phyloP scores from a whole-genome alignment of 2,113 vertebrate genomes.

The Deroptyus accipitrinus region DNA sequence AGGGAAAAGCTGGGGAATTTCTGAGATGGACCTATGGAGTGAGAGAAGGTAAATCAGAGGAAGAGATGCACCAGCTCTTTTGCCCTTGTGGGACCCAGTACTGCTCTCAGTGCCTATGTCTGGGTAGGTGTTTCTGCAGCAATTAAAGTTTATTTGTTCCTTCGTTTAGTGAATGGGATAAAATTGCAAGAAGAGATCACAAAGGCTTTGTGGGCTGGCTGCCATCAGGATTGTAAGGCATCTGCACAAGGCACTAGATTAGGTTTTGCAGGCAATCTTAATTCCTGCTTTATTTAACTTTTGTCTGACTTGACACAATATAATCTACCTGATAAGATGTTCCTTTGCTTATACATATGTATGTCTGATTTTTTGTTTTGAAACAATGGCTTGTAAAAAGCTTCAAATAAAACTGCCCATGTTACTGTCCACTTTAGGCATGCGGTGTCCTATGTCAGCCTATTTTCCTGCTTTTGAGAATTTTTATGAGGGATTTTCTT shows the following conservation, averaged over 20 bases:
- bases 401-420: not conserved
- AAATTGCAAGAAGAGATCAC: not conserved
- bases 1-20: not conserved
- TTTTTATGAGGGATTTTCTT: slow-evolving; percentile 9
- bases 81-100: not conserved
- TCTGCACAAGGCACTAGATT: not conserved
- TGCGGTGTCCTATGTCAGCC: not conserved
- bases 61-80: not conserved
- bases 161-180: not conserved
- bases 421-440: not conserved
- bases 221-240: not conserved
- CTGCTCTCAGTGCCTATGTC: not conserved
- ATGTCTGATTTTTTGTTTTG: not conserved
- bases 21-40: not conserved
- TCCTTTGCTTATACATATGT: not conserved
- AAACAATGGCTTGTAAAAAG: not conserved
- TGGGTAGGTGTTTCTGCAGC: not conserved
- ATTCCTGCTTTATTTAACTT: slow-evolving; percentile 25
- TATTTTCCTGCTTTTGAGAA: slow-evolving; percentile 37
- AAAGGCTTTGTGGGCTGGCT: not conserved
- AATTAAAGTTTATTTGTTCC: not conserved
- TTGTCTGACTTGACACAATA: not conserved
- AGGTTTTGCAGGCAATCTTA: not conserved
- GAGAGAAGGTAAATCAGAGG: not conserved
- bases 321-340: not conserved